A percentile compares a stretch with the other conserved stretches of the same genome.
Evolutionary conservation across 1,140 invertebrate genomes (phyloP).

Genomic region (Tetraneura akinire): DNA sequence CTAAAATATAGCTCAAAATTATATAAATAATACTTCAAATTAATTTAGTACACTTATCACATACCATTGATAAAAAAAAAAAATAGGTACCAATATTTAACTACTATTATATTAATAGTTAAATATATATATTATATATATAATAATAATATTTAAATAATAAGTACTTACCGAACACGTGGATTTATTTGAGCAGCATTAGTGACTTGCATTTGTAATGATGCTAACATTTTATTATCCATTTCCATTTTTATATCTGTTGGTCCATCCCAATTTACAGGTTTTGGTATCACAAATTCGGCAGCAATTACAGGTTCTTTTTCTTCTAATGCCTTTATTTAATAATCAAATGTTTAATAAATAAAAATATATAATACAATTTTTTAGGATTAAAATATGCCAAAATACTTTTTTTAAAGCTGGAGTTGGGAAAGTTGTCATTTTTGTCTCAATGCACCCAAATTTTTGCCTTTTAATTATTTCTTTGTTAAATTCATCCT

Average conservation of each 20-base stretch:
- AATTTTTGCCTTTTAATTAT: constrained; percentile 61
- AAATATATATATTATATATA: too few relatives aligned
- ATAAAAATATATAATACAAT: neutral
- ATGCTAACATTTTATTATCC: constrained; percentile 31
- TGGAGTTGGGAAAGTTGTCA: constrained; percentile 63
- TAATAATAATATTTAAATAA: too few relatives aligned
- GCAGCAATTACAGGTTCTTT: constrained; percentile 51
- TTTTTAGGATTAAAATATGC: neutral
- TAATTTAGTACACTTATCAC: too few relatives aligned
- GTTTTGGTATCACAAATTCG: constrained; percentile 52
- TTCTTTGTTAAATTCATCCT: constrained; percentile 62
- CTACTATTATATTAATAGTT: too few relatives aligned
- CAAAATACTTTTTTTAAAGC: constrained; percentile 59
- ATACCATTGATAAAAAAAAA: too few relatives aligned
- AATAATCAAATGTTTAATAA: constrained; percentile 24
- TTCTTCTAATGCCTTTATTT: constrained; percentile 52
- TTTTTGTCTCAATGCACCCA: constrained; percentile 62
- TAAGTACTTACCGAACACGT: constrained; percentile 19
- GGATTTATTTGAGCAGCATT: constrained; percentile 49
- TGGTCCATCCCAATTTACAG: constrained; percentile 17
- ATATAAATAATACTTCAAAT: too few relatives aligned
- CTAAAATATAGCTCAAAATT: too few relatives aligned
- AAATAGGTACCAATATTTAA: too few relatives aligned
- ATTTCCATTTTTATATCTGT: constrained; percentile 39
- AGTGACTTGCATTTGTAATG: constrained; percentile 35